Percentiles rank a stretch among this genome's conserved stretches.
Evolutionary conservation across 2,797 vertebrate genomes (phyloP).

Genomic region (Mormyrops boulengeri): DNA sequence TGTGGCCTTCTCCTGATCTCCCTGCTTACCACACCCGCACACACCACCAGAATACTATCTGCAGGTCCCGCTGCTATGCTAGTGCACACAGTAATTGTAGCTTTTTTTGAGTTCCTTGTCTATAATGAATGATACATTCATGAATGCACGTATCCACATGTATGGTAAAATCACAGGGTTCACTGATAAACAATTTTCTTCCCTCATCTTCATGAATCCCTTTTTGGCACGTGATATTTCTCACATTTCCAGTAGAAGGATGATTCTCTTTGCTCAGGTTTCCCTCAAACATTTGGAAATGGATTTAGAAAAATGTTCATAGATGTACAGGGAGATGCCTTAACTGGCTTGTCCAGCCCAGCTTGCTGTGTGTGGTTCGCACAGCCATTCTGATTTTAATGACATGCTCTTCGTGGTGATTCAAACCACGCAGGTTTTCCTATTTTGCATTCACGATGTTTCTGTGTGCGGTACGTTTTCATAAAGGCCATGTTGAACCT

Average conservation of each 20-base stretch:
- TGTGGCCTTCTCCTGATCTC: neutral
- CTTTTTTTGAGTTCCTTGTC: neutral
- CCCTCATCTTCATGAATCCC: constrained; percentile 2
- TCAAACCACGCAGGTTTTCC: neutral
- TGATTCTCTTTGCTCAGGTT: neutral
- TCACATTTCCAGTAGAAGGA: neutral
- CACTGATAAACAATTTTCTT: neutral
- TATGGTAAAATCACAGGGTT: neutral
- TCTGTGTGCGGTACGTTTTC: neutral
- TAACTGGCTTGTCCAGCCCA: neutral
- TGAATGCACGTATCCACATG: neutral
- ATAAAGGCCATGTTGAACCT: neutral
- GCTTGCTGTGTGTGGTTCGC: neutral
- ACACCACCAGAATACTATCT: neutral
- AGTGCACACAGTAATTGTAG: neutral
- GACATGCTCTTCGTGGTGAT: neutral
- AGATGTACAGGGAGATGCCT: neutral
- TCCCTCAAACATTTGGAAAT: neutral
- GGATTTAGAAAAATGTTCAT: neutral
- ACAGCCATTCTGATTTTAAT: neutral
- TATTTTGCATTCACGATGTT: constrained; percentile 3
- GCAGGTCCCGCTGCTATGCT: neutral
- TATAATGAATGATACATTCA: neutral
- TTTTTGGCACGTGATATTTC: neutral
- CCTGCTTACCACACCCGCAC: neutral